These are phyloP conservation scores for Manis javanica DNA, from an alignment of 2,797 vertebrate species.

Conservation along the genomic window DNA sequence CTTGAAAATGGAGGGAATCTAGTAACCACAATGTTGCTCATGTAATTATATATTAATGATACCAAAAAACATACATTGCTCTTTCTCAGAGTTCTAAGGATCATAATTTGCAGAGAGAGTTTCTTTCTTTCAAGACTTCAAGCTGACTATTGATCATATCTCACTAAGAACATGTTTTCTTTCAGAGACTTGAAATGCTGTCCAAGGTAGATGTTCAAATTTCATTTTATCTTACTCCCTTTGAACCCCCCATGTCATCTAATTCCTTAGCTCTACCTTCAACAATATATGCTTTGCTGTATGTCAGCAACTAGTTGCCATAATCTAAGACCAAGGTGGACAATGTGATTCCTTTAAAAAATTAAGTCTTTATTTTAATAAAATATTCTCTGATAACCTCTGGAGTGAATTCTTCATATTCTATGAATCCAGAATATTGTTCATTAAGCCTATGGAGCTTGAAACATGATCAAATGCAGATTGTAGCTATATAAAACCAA, in stretches of 20 bases:
- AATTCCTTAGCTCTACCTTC: slow-evolving; percentile 15
- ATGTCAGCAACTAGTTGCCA: neutral
- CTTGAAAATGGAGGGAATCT: no score
- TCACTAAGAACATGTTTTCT: neutral
- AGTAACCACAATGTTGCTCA: no score
- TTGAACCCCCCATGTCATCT: neutral
- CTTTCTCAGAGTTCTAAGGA: neutral
- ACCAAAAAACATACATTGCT: neutral
- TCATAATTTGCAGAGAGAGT: neutral
- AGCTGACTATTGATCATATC: neutral
- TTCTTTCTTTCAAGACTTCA: slow-evolving; percentile 20
- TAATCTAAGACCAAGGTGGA: neutral
- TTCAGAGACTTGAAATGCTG: neutral
- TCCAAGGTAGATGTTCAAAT: neutral
- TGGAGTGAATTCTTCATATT: neutral
- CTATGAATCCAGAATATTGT: neutral
- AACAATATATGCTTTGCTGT: neutral
- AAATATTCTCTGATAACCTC: neutral
- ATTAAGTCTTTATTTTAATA: neutral
- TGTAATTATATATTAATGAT: no score
- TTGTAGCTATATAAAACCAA: neutral
- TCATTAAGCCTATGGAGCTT: neutral
- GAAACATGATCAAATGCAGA: neutral
- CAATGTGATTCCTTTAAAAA: neutral
- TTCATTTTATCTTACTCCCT: neutral